phyloP scores from a whole-genome alignment of 2,888 invertebrate genomes.

The Arrhopalites spinosus region DNA sequence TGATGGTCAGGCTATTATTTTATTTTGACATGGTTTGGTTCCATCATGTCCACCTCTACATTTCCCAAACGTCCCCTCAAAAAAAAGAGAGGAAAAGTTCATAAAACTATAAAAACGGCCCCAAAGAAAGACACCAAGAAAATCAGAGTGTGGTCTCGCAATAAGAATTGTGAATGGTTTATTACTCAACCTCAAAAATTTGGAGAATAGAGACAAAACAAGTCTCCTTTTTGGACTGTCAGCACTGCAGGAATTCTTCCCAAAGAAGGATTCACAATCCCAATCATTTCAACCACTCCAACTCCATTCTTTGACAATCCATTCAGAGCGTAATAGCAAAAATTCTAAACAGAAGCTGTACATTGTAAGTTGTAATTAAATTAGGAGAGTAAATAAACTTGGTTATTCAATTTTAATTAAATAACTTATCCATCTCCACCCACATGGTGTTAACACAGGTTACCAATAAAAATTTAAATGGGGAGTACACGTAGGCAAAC shows the following conservation, averaged over 20 bases:
- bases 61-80: background rate
- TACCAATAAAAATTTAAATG: too few relatives aligned
- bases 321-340: too few relatives aligned
- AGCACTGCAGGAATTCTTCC: background rate
- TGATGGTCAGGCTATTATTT: background rate
- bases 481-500: too few relatives aligned
- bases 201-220: background rate
- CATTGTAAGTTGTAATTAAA: too few relatives aligned
- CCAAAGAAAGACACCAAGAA: background rate
- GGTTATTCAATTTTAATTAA: too few relatives aligned
- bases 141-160: constrained; percentile 18
- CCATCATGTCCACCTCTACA: constrained; percentile 5
- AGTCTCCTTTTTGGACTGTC: background rate
- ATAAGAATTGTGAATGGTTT: background rate
- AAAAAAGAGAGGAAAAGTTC: background rate
- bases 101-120: constrained; percentile 9
- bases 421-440: too few relatives aligned
- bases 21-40: constrained; percentile 13
- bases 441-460: too few relatives aligned
- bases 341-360: too few relatives aligned
- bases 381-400: too few relatives aligned
- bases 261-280: background rate
- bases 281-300: background rate
- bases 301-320: too few relatives aligned
- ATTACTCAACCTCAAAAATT: background rate